Evolutionary conservation across 2,888 invertebrate genomes (phyloP).

Genomic region (Epistrophella euchroma): DNA sequence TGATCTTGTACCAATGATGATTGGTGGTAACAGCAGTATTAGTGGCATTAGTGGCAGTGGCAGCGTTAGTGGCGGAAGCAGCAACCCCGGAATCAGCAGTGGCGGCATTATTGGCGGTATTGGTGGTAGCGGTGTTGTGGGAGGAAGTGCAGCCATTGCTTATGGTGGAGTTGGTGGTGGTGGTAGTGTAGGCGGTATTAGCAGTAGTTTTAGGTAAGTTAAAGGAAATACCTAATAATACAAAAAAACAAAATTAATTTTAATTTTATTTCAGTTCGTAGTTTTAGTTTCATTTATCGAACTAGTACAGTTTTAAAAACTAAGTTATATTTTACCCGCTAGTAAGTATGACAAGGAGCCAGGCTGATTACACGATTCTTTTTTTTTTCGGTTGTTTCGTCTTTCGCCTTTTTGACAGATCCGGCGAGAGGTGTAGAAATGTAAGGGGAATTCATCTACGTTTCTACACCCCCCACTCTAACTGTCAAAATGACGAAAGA

Average conservation of each 20-base stretch:
- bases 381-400: no score
- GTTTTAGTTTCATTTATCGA: no score
- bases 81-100: constrained; percentile 54
- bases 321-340: no score
- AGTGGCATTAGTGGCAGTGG: constrained; percentile 67
- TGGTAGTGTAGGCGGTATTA: constrained; percentile 76
- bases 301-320: no score
- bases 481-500: no score
- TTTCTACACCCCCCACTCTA: no score
- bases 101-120: constrained; percentile 69
- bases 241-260: not conserved
- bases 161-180: constrained; percentile 65
- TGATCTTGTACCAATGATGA: constrained; percentile 72
- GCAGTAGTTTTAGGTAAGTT: constrained; percentile 74
- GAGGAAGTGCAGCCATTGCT: constrained; percentile 75
- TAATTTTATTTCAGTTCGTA: not conserved
- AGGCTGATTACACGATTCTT: no score
- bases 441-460: no score
- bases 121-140: constrained; percentile 76
- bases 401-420: no score
- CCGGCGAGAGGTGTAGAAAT: no score
- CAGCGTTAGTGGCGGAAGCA: constrained; percentile 57
- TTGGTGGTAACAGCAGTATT: constrained; percentile 74
- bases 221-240: not conserved
- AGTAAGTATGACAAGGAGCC: no score